These are phyloP conservation scores for Conus betulinus DNA, from an alignment of 1,140 invertebrate species.

Conservation along the genomic window DNA sequence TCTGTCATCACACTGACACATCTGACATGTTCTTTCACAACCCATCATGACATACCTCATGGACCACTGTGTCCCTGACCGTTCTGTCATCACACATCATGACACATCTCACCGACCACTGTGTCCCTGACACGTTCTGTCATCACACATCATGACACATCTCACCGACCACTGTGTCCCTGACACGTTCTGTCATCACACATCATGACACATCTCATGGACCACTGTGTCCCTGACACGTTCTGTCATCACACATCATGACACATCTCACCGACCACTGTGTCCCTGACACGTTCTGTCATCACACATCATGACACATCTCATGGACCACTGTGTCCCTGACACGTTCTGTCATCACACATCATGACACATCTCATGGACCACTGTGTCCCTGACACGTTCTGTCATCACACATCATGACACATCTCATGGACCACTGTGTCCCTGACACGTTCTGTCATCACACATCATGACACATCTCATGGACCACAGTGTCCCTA, in stretches of 20 bases:
- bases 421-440: no score
- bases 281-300: no score
- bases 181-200: constrained; percentile 82
- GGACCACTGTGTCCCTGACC: no score
- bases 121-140: constrained; percentile 78
- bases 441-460: no score
- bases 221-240: constrained; percentile 91
- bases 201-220: constrained; percentile 95
- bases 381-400: no score
- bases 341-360: constrained; percentile 83
- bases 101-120: constrained; percentile 83
- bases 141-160: constrained; percentile 75
- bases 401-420: no score
- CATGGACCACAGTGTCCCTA: no score
- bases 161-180: constrained; percentile 93
- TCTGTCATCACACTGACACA: constrained; percentile 90
- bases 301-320: constrained; percentile 84
- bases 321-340: constrained; percentile 94
- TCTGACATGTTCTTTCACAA: constrained; percentile 83
- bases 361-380: background rate
- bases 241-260: constrained; percentile 77
- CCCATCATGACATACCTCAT: constrained; percentile 76
- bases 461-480: no score
- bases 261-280: no score
- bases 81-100: constrained; percentile 83